Evolutionary conservation across 92 coral and sea anemone genomes (phyloP).

Genomic region (Virgularia gustaviana): DNA sequence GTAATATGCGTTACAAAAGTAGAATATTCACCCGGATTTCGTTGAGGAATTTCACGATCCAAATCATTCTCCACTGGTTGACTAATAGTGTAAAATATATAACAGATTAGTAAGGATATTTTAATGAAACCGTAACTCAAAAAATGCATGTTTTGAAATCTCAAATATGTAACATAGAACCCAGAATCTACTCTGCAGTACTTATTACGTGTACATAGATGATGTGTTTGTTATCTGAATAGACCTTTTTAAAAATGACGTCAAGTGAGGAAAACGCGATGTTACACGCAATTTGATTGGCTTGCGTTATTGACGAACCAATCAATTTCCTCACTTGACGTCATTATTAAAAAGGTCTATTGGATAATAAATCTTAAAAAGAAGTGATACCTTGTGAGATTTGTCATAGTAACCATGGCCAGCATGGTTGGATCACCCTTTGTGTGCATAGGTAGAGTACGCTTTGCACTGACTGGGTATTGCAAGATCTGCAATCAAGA

Average conservation of each 20-base stretch:
- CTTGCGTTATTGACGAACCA: too few species aligned
- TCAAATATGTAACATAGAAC: too few species aligned
- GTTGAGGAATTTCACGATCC: conserved; percentile 47
- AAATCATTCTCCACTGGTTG: conserved; percentile 91
- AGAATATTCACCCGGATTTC: conserved; percentile 54
- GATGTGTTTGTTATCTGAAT: too few species aligned
- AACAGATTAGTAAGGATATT: not conserved
- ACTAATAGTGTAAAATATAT: conserved; percentile 28
- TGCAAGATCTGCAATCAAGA: conserved; percentile 73
- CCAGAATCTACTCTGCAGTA: too few species aligned
- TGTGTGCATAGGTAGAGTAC: conserved; percentile 75
- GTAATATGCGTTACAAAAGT: not conserved
- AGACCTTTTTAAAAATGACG: too few species aligned
- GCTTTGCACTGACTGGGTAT: conserved; percentile 63
- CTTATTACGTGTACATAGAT: too few species aligned
- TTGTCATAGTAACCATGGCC: conserved; percentile 82
- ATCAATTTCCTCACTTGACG: too few species aligned
- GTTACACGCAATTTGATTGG: too few species aligned
- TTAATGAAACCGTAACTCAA: not conserved
- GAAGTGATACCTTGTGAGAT: conserved; percentile 91
- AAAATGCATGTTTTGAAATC: too few species aligned
- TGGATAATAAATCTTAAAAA: too few species aligned
- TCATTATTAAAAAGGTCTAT: too few species aligned
- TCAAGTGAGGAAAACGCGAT: too few species aligned
- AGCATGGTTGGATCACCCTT: conserved; percentile 82